Evolutionary conservation across 2,797 vertebrate genomes (phyloP).

Genomic region (Chiloscyllium punctatum): DNA sequence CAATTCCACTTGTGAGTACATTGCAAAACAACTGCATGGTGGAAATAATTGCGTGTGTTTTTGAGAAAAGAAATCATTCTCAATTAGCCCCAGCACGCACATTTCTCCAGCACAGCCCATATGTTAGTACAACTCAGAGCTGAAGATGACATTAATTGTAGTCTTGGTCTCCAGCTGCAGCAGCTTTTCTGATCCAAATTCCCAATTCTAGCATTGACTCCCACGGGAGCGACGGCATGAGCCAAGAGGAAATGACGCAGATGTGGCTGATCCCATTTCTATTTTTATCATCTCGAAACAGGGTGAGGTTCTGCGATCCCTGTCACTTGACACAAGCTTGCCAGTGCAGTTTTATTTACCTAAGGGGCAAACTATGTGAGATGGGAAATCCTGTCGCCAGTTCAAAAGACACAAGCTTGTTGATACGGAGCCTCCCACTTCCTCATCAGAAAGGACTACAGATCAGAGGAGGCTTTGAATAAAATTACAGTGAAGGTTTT

Average conservation of each 20-base stretch:
- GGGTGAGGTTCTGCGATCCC: neutral
- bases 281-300: neutral
- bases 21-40: neutral
- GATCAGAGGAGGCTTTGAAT: neutral
- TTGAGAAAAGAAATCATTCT: neutral
- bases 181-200: neutral
- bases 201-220: neutral
- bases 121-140: neutral
- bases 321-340: no score
- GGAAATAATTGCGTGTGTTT: neutral
- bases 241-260: neutral
- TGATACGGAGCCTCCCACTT: neutral
- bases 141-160: neutral
- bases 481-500: neutral
- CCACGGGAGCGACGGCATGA: neutral
- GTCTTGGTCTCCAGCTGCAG: neutral
- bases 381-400: neutral
- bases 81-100: neutral
- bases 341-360: slow-evolving; percentile 12
- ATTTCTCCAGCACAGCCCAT: no score
- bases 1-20: neutral
- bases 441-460: neutral
- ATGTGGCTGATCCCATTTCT: neutral
- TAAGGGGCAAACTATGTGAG: neutral
- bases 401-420: neutral